A percentile compares a stretch with the other conserved stretches of the same genome.
Conservation (phyloP, 92 coral and sea anemone species). For the Ricordea florida region DNA sequence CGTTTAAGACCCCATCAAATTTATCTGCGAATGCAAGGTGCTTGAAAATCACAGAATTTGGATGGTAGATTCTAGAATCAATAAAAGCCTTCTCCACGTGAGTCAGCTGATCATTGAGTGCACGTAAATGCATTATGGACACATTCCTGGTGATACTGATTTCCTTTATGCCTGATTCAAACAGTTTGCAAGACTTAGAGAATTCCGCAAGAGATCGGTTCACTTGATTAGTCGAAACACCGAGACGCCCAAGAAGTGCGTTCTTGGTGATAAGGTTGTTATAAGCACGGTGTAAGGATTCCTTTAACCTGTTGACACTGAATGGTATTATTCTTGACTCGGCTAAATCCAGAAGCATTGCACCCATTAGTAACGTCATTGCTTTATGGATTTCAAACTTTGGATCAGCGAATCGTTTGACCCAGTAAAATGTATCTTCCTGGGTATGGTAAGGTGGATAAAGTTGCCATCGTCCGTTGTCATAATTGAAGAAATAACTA, state of each 20-base stretch:
- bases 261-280: not conserved
- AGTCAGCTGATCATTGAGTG: conserved; percentile 79
- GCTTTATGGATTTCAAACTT: conserved; percentile 76
- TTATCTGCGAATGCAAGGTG: not conserved
- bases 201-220: conserved; percentile 47
- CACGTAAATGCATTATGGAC: conserved; percentile 50
- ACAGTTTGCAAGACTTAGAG: conserved; percentile 21
- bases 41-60: not conserved
- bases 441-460: conserved; percentile 91
- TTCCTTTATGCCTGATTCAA: conserved; percentile 33
- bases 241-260: not conserved
- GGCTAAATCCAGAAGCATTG: conserved; percentile 70
- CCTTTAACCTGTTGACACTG: conserved; percentile 56
- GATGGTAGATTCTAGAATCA: conserved; percentile 18
- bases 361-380: conserved; percentile 75
- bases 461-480: conserved; percentile 12
- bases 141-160: conserved; percentile 16
- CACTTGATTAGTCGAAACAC: conserved; percentile 10
- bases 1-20: not conserved
- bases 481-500: conserved; percentile 71
- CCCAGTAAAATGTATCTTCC: conserved; percentile 86
- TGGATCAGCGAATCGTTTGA: conserved; percentile 79
- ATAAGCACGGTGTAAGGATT: conserved; percentile 32
- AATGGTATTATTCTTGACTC: conserved; percentile 77
- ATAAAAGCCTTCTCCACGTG: conserved; percentile 81